These are phyloP conservation scores for Sebastes miniatus DNA, from an alignment of 2,797 vertebrate species.

Conservation along the genomic window DNA sequence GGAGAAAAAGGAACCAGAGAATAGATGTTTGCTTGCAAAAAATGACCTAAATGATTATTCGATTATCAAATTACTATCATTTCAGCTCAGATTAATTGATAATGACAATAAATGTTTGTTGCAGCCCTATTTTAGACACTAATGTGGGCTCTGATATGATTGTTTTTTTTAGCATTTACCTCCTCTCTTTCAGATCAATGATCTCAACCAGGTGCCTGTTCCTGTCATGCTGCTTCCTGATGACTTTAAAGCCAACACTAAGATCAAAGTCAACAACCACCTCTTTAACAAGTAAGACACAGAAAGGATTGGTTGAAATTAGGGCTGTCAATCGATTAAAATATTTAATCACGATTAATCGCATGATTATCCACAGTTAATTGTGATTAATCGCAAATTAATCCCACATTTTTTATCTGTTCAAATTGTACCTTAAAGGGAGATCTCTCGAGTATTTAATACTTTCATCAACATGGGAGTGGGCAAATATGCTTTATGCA, in stretches of 20 bases:
- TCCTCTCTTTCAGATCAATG: constrained; percentile 84
- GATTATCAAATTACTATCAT: not conserved
- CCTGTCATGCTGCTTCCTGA: constrained; percentile 95
- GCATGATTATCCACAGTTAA: no score
- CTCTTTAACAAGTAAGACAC: constrained; percentile 91
- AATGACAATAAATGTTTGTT: not conserved
- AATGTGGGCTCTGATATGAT: not conserved
- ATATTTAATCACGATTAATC: no score
- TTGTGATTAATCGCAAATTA: no score
- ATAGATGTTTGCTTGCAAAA: not conserved
- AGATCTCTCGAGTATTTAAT: no score
- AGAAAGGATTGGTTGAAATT: not conserved
- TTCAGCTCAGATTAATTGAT: not conserved
- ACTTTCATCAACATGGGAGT: no score
- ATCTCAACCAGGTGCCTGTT: constrained; percentile 92
- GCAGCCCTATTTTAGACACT: not conserved
- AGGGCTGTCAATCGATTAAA: not conserved
- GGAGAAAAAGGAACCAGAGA: not conserved
- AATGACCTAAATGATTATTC: not conserved
- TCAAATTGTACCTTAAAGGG: no score
- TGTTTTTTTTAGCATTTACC: not conserved
- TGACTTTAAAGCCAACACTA: constrained; percentile 95
- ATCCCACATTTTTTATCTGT: no score
- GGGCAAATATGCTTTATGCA: no score
- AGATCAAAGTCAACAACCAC: constrained; percentile 97